Base-by-base conservation (phyloP, 2,888 invertebrate species). In the Eudasyphora cyanicolor region DNA sequence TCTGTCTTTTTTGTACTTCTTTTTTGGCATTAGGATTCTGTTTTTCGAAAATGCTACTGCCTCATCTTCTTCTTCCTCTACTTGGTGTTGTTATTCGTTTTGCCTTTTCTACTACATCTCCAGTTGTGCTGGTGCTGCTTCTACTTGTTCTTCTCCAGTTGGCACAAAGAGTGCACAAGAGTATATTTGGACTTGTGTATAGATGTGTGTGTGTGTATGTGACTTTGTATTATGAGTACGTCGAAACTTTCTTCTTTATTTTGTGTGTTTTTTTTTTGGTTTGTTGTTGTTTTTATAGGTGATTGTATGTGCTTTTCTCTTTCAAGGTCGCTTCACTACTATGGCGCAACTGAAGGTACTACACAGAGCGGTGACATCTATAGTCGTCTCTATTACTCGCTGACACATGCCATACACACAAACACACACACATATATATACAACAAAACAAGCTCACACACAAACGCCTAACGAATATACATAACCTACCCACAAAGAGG, bases 291-390 rank as follows among this genome's bases (percentile, higher is more conserved):
- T 38, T 45, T 14, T 45, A n/a, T n/a, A 12, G 14, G 45, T 45
- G 32, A 32, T 4, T 57, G 24, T 57, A 27, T 57, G 57, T 24
- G 24, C 17, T 57, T 57, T 57, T 57, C 57, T 57, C 81, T 84
- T 81, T 84, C 84, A 84, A 84, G 84, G 84, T 84, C 84, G 81
- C 84, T 79, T 81, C 27, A 51, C 60, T 62, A 54, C 21, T 67
- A 42, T 67, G 35, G 35, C 24, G 71, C 78, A 78, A 76, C 60
- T 64, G 10, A 57, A 75, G 24, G 62, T 74, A 78, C 51, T 51
- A 35, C 49, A 49, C 14, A 27, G 54, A 4, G 14, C 57, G 29
- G 17, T 45, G 14, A 19, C 32, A 70, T 70, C 14, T 73, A 79
- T 62, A 64, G 64, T 77, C 64, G 82, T 80, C 82, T 85, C 79